A percentile compares a stretch with the other conserved stretches of the same genome.
Conservation (phyloP, 2,797 vertebrate genomes). For the Rhinichthys osculus region DNA sequence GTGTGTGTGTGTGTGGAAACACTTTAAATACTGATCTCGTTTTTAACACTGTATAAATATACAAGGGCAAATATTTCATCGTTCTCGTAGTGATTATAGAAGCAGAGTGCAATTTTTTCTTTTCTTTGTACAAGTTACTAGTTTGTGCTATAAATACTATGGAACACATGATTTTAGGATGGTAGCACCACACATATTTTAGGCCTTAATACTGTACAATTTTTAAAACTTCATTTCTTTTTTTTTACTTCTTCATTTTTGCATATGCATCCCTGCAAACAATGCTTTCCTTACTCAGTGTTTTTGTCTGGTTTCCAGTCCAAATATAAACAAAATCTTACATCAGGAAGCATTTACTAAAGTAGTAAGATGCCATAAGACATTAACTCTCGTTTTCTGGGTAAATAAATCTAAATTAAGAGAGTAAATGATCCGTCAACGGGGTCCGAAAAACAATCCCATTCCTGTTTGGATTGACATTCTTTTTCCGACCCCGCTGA, state of each 20-base stretch:
- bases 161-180: slow-evolving; percentile 98
- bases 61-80: slow-evolving; percentile 99
- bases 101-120: slow-evolving; percentile 96
- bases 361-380: no score
- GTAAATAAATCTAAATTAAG: no score
- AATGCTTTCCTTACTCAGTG: no score
- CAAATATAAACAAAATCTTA: no score
- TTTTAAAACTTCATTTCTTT: slow-evolving; percentile 81
- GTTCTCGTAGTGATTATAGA: slow-evolving; percentile 99
- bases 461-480: no score
- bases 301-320: no score
- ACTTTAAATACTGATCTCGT: slow-evolving; percentile 86
- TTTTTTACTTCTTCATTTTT: slow-evolving; percentile 74
- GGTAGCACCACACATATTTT: slow-evolving; percentile 99
- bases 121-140: slow-evolving; percentile 98
- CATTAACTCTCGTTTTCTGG: no score
- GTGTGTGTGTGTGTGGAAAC: slow-evolving; percentile 55
- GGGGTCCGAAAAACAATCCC: no score
- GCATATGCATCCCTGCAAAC: slow-evolving; percentile 89
- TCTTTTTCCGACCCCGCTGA: no score
- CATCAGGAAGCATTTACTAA: no score
- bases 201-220: slow-evolving; percentile 99
- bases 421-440: no score
- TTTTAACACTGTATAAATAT: slow-evolving; percentile 99
- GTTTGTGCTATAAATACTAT: slow-evolving; percentile 99